Conservation (phyloP, 2,113 vertebrate genomes). For the Dendropsophus ebraccatus region DNA sequence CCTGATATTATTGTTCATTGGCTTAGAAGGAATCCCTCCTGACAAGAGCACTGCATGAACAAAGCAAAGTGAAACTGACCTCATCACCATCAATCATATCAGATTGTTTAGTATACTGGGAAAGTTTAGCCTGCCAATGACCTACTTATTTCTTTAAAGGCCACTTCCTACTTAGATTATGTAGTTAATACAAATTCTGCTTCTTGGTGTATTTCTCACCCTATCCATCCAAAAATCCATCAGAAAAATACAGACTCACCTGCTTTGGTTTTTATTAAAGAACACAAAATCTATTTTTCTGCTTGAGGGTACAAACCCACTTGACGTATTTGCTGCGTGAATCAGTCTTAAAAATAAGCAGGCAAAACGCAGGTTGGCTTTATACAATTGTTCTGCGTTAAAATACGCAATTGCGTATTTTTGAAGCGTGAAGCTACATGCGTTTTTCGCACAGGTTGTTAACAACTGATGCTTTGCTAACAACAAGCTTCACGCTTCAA, state of each 20-base stretch:
- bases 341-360: too few relatives aligned
- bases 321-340: too few relatives aligned
- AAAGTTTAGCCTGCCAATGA: conserved; percentile 59
- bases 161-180: conserved; percentile 39
- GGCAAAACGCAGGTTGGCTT: too few relatives aligned
- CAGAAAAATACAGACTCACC: not conserved
- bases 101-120: conserved; percentile 49
- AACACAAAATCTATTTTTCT: not conserved
- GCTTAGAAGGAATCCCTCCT: conserved; percentile 67
- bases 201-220: not conserved
- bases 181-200: not conserved
- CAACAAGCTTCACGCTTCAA: too few relatives aligned
- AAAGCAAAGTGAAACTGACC: conserved; percentile 67
- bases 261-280: not conserved
- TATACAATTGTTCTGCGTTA: too few relatives aligned
- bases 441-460: too few relatives aligned
- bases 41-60: conserved; percentile 65
- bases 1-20: conserved; percentile 56
- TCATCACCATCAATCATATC: conserved; percentile 69
- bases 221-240: too few relatives aligned
- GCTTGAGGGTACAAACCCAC: too few relatives aligned
- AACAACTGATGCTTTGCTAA: too few relatives aligned
- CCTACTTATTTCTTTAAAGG: conserved; percentile 70
- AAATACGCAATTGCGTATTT: too few relatives aligned
- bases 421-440: too few relatives aligned